Base-by-base conservation (phyloP, 2,113 vertebrate species). In the Phylloscopus trochiloides region DNA sequence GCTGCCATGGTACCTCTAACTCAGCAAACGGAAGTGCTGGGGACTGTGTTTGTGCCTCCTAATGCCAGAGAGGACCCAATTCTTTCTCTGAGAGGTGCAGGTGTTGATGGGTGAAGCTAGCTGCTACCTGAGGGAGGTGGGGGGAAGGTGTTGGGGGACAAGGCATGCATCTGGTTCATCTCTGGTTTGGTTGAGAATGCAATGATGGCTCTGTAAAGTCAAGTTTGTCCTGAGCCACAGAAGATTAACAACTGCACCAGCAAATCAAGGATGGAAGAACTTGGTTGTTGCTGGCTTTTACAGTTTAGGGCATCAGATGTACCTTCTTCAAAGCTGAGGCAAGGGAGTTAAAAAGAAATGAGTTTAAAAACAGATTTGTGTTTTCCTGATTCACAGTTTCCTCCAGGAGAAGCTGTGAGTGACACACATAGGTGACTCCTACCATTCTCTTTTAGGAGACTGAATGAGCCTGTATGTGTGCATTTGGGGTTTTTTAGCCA, bases 161-260 rank as follows among this genome's bases (percentile, higher is more conserved):
- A 55, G 7, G 15, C 24, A 17, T 24, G 9, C 0, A 0, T n/a
- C 48, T 80, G 11, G 0, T 54, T 58, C 14, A 3, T 32, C 12
- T 67, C 47, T 74, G 17, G 7, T 81, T 91, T 63, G 32, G 3
- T 19, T 78, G 34, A 45, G 7, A 50, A 43, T 15, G 48, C 10
- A 42, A 1, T 57, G 17, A 20, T 42, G 34, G 22, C 24, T 76
- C 26, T 52, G 16, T 43, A 81, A 67, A 73, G 31, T 9, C 17
- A 40, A 13, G 7, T 65, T 88, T 58, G 19, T 85, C 43, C n/a
- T 52, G 31, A 80, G 15, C 5, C 24, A 63, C 43, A 72, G 36
- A 5, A 47, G 17, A 31, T 42, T 22, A 58, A 34, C 12, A 32
- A 17, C 8, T 29, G 14, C 45, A 55, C 32, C 20, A 48, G 28